Percentiles rank a stretch among this genome's conserved stretches.
Conservation (phyloP, 2,888 invertebrate species). For the Acrocyrtus sp. region DNA sequence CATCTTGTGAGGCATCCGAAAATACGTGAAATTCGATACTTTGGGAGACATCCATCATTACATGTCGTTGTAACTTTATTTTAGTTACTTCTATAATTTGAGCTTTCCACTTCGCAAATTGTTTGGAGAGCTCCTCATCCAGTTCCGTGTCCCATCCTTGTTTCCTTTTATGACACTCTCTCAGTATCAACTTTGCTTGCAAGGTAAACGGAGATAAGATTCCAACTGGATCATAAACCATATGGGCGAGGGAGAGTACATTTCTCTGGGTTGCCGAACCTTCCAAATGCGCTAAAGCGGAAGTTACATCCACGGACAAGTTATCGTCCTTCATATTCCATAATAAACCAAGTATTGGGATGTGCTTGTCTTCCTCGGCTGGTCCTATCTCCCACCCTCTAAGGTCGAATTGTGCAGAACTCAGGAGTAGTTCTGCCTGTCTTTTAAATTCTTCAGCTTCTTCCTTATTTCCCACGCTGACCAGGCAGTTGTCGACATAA, state of each 20-base stretch:
- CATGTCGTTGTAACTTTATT: too few relatives aligned
- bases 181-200: background rate
- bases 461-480: background rate
- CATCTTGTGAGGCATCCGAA: background rate
- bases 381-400: slow-evolving; percentile 10
- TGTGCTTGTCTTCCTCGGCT: background rate
- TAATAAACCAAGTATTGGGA: background rate
- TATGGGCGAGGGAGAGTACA: background rate
- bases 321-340: slow-evolving; percentile 1
- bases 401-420: background rate
- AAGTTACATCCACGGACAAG: background rate
- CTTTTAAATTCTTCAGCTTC: background rate
- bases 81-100: too few relatives aligned
- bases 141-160: background rate
- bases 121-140: background rate
- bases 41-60: too few relatives aligned
- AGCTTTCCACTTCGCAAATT: background rate
- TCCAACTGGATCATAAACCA: slow-evolving; percentile 4
- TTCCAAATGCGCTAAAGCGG: background rate
- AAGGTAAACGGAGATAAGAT: background rate
- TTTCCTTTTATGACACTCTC: background rate
- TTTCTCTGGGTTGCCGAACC: background rate
- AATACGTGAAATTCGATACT: background rate
- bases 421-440: background rate
- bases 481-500: slow-evolving; percentile 10